Evolutionary conservation across 2,888 invertebrate species (phyloP), one percentile per base, ranked within the genome.

Genomic region (Dryadula phaetusa): DNA sequence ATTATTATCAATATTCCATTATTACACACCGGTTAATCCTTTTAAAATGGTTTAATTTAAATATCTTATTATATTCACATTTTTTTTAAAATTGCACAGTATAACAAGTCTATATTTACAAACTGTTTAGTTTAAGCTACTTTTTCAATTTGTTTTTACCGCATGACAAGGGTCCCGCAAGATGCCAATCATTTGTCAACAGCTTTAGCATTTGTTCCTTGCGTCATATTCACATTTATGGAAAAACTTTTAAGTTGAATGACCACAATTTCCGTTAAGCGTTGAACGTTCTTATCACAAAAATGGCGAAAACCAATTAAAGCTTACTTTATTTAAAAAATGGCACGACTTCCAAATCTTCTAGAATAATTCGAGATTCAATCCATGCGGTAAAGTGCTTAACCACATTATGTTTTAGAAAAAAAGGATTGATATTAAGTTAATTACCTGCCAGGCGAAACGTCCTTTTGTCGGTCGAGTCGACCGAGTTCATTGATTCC

Each of bases 401-500:
- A 66, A 71, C 62, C 61, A 67, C 56, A 67, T 69, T 62, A 58
- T 64, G 64, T 64, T 71, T 69, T 67, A 72, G 63, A 70, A 76
- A 75, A 80, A 83, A 79, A 78, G 81, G 83, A 86, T 86, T 86
- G 85, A 88, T 90, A 90, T 90, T 88, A 85, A 88, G 83, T 87
- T 91, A 90, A 91, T 91, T 90, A 91, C 90, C 88, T 90, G 88
- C 79, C 84, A 84, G 82, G 82, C 86, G 81, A 86, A 90, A 86
- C 88, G 90, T 89, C 90, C 90, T 89, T 85, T 91, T 90, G 90
- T 89, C 90, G 89, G 90, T 82, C 88, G 87, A 80, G 81, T 83
- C 85, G 78, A 80, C 84, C 79, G 88, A 90, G 91, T 91, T 91
- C 91, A 92, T 90, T 91, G 91, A 92, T 90, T 91, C 90, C 87